Evolutionary conservation across 2,888 invertebrate genomes (phyloP), one percentile per base, ranked within the genome.

Genomic region (Xanthorhoe designata): DNA sequence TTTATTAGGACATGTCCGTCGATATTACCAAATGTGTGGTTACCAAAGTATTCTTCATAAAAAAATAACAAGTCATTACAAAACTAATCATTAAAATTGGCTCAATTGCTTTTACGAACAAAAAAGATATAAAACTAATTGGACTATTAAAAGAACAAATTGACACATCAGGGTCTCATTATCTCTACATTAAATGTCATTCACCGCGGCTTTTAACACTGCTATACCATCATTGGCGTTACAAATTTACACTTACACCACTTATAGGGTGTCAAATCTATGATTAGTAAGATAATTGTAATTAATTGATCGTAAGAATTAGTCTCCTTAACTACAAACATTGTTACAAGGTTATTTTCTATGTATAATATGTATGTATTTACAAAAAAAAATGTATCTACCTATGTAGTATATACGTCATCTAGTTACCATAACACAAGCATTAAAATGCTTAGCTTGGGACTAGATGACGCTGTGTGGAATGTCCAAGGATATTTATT

Each of bases 121-220:
- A 59, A 62, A 62, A 56, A 57, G 38, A n/a, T 9, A 38, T 29
- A 15, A 24, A 57, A 61, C 60, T 61, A 68, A 64, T 68, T 58
- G 57, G 68, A n/a, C 64, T 53, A 58, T 68, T 57, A 68, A 61
- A 57, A 58, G 61, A 54, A 32, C 32, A 32, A 64, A 68, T 68
- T 68, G 68, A 64, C 53, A 68, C 68, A 68, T 64, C 63, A 61
- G 49, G 51, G 52, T 51, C 59, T 68, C 67, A 64, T 61, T 68
- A 68, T 58, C 15, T 58, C 19, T 8, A 18, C 57, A 60, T 61
- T 64, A 58, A 64, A 58, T 64, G 64, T 54, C 63, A 64, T 61
- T 68, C 49, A 55, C 53, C 24, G 42, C 56, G 60, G 47, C 53
- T 49, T 32, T 67, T 63, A 58, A 58, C 49, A 61, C 51, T 52